Conservation (phyloP, 2,797 vertebrate species). For the Clangula hyemalis region DNA sequence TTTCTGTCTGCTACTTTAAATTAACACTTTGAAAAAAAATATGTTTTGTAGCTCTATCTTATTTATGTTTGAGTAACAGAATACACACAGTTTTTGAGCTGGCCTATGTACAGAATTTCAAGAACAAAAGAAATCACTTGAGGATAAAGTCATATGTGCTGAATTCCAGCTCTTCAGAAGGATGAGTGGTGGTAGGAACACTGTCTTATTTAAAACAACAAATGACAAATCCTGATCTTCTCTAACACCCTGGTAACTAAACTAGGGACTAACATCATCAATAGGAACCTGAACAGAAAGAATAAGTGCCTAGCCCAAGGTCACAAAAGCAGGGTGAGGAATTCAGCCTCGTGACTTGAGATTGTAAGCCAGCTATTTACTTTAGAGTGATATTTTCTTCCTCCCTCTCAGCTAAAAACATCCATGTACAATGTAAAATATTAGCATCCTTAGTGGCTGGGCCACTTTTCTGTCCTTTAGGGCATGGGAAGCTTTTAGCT, state of each 20-base stretch:
- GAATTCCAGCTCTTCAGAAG: background rate
- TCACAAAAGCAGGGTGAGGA: background rate
- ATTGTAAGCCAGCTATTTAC: background rate
- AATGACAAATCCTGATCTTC: background rate
- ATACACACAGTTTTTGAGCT: constrained; percentile 8
- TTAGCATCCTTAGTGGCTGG: background rate
- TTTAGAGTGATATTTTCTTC: background rate
- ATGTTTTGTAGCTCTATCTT: constrained; percentile 11
- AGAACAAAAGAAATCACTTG: constrained; percentile 24
- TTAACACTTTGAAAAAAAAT: constrained; percentile 3
- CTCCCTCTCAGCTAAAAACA: background rate
- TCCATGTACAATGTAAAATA: background rate
- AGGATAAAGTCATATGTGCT: constrained; percentile 13
- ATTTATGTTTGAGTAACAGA: constrained; percentile 30
- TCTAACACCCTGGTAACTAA: background rate
- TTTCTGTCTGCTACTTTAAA: constrained; percentile 58
- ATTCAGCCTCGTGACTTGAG: background rate
- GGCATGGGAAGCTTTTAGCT: background rate
- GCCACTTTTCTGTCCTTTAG: background rate
- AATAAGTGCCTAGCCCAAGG: background rate
- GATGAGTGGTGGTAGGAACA: background rate
- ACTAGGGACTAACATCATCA: background rate
- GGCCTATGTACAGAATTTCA: background rate
- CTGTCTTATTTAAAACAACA: background rate
- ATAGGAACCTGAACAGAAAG: background rate